phyloP scores from a whole-genome alignment of 2,797 vertebrate species.

The Zenarchopterus dispar region DNA sequence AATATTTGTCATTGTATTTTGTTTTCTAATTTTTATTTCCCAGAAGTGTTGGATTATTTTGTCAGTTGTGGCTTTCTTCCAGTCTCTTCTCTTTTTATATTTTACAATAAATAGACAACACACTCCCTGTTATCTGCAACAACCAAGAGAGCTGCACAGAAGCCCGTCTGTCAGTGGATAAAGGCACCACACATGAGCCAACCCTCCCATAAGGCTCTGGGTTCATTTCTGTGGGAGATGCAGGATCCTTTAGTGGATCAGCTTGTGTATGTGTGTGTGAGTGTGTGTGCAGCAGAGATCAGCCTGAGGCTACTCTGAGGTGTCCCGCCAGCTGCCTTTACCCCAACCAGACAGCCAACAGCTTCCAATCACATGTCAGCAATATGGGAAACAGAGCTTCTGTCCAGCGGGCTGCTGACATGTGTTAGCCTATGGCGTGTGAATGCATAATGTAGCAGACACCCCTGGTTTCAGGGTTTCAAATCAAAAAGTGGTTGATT shows the following conservation, averaged over 20 bases:
- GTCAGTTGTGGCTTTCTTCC: not conserved
- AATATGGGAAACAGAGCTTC: constrained; percentile 85
- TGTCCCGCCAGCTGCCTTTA: constrained; percentile 82
- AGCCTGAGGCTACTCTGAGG: constrained; percentile 74
- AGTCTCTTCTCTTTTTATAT: not conserved
- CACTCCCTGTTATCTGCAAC: constrained; percentile 1
- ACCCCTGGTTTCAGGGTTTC: constrained; percentile 67
- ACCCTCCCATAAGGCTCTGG: constrained; percentile 52
- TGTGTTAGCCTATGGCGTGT: constrained; percentile 78
- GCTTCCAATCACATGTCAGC: constrained; percentile 85
- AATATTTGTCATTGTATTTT: constrained; percentile 14
- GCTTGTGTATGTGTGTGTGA: constrained; percentile 34
- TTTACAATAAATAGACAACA: not conserved
- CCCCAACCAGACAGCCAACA: constrained; percentile 85
- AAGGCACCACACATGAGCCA: constrained; percentile 35
- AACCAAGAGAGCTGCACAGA: constrained; percentile 22
- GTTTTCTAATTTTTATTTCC: not conserved
- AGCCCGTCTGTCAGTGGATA: constrained; percentile 32
- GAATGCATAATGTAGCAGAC: constrained; percentile 79
- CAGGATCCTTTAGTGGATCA: constrained; percentile 42
- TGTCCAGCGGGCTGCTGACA: constrained; percentile 80
- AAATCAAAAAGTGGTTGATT: constrained; percentile 43
- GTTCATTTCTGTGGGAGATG: constrained; percentile 58
- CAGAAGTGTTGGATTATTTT: constrained; percentile 4
- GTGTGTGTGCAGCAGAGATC: constrained; percentile 55